A percentile compares a stretch with the other conserved stretches of the same genome.
phyloP scores from a whole-genome alignment of 2,113 vertebrate genomes.

The Epinephelus moara region DNA sequence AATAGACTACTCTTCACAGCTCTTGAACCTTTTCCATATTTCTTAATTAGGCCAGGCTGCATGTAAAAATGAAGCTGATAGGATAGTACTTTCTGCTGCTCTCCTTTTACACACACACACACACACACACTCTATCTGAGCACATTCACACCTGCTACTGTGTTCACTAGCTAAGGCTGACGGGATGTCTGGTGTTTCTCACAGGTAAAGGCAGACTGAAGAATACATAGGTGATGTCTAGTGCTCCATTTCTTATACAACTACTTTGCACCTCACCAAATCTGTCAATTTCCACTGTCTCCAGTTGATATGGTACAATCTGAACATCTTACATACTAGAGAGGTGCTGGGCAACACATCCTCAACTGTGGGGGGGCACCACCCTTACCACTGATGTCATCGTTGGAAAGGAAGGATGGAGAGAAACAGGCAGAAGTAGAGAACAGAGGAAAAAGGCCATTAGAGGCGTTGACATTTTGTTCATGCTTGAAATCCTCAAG shows the following conservation, averaged over 20 bases:
- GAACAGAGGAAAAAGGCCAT: conserved; percentile 67
- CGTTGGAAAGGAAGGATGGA: conserved; percentile 14
- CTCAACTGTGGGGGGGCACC: neutral
- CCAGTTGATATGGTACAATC: conserved; percentile 42
- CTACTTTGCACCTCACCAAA: conserved; percentile 48
- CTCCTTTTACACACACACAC: conserved; percentile 8
- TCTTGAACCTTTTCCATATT: conserved; percentile 84
- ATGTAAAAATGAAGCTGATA: conserved; percentile 71
- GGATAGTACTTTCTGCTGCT: conserved; percentile 39
- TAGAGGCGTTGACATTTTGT: conserved; percentile 74
- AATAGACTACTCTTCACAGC: conserved; percentile 81
- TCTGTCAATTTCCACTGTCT: conserved; percentile 39
- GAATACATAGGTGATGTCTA: conserved; percentile 28
- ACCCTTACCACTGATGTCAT: conserved; percentile 33
- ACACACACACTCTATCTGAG: conserved; percentile 3
- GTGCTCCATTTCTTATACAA: conserved; percentile 31
- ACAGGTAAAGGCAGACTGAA: conserved; percentile 45
- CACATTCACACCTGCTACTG: conserved; percentile 31
- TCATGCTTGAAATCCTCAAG: conserved; percentile 77
- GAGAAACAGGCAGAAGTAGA: conserved; percentile 37
- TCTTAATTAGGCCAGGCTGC: conserved; percentile 85
- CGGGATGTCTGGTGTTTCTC: conserved; percentile 43
- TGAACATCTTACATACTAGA: conserved; percentile 33
- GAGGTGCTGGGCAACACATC: conserved; percentile 47
- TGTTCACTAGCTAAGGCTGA: conserved; percentile 29